Conservation (phyloP, 2,888 invertebrate species). For the Conops quadrifasciatus region DNA sequence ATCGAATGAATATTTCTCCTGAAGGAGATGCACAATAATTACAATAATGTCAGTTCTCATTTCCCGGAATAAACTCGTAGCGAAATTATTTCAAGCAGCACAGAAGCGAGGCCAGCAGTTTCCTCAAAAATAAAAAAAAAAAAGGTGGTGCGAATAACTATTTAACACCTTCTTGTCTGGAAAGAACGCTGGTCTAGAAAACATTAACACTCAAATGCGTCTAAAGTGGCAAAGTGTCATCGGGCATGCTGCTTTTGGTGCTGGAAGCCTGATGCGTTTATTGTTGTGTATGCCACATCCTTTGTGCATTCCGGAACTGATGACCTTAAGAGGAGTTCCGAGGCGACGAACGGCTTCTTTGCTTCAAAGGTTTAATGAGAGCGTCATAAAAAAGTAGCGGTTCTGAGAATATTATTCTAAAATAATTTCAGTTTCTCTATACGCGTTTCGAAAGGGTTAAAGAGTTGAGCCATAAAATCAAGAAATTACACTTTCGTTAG, state of each 20-base stretch:
- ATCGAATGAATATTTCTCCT: too few relatives aligned
- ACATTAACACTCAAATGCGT: too few relatives aligned
- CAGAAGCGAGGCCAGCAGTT: background rate
- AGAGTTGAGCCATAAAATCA: too few relatives aligned
- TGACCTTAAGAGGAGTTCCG: constrained; percentile 30
- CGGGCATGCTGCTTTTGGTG: background rate
- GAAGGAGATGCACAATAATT: too few relatives aligned
- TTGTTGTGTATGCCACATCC: constrained; percentile 27
- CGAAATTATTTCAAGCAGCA: background rate
- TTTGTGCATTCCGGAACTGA: constrained; percentile 20
- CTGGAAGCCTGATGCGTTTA: constrained; percentile 11
- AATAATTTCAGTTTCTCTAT: background rate
- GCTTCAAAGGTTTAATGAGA: constrained; percentile 47
- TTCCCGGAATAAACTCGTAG: too few relatives aligned
- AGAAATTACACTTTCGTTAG: too few relatives aligned
- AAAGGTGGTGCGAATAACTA: too few relatives aligned
- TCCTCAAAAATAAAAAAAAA: too few relatives aligned
- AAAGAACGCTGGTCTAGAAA: constrained; percentile 47
- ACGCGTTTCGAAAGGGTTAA: background rate
- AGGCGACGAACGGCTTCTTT: constrained; percentile 6
- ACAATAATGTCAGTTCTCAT: too few relatives aligned
- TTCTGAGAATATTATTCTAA: too few relatives aligned
- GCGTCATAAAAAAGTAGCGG: background rate
- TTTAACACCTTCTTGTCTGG: constrained; percentile 57
- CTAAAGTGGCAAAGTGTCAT: background rate